Conservation (phyloP, 2,113 vertebrate species). For the Gambusia affinis region DNA sequence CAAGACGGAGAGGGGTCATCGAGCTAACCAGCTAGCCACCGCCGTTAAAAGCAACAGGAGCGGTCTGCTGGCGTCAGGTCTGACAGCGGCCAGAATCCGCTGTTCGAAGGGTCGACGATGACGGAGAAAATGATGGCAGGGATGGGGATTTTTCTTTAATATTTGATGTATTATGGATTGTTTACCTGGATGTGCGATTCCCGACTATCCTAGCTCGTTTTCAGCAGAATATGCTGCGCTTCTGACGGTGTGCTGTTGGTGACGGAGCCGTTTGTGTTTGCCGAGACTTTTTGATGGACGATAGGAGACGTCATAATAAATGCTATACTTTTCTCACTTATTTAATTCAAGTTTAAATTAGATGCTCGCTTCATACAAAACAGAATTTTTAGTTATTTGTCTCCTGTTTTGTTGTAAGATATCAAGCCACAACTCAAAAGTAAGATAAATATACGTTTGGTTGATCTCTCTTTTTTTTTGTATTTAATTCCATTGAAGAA, state of each 20-base stretch:
- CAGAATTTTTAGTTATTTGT: not conserved
- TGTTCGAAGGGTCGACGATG: slow-evolving; percentile 46
- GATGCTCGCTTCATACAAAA: not conserved
- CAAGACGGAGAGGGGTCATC: slow-evolving; percentile 78
- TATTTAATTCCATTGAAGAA: not conserved
- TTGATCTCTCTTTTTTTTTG: too few relatives aligned
- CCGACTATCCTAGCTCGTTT: slow-evolving; percentile 82
- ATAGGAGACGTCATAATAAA: not conserved
- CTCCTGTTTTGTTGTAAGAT: not conserved
- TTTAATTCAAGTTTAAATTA: not conserved
- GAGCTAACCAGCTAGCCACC: slow-evolving; percentile 77
- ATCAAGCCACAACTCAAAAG: not conserved
- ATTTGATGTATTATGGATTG: slow-evolving; percentile 72
- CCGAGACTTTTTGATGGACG: not conserved
- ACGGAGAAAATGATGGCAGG: slow-evolving; percentile 20
- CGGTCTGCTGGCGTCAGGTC: slow-evolving; percentile 24
- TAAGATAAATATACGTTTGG: too few relatives aligned
- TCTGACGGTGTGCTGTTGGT: not conserved
- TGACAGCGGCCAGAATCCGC: slow-evolving; percentile 21
- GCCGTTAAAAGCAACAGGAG: slow-evolving; percentile 59
- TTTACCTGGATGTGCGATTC: slow-evolving; percentile 85
- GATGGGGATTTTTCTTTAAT: slow-evolving; percentile 47
- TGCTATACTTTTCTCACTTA: not conserved
- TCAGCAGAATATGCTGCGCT: slow-evolving; percentile 76
- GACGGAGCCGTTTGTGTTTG: not conserved